Percentiles rank a stretch among this genome's conserved stretches.
Conservation (phyloP, 1,140 invertebrate genomes). For the Bathynomus jamesi region DNA sequence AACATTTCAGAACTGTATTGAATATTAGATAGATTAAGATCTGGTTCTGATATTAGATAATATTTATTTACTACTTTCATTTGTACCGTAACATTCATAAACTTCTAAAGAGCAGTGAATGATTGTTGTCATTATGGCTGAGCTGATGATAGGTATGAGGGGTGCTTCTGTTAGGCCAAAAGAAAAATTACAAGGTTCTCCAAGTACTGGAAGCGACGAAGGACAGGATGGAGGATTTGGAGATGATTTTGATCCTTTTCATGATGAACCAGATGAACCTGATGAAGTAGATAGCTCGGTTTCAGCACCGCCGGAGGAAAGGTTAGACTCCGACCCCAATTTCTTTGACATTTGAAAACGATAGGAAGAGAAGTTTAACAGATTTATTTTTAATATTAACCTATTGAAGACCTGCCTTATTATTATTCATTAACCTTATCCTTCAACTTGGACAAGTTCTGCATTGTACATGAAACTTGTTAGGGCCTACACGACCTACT, state of each 20-base stretch:
- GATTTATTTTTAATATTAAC: no score
- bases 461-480: no score
- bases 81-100: not conserved
- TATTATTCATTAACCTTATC: no score
- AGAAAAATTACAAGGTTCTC: slow-evolving; percentile 57
- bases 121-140: slow-evolving; percentile 24
- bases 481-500: no score
- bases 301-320: slow-evolving; percentile 36
- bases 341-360: not conserved
- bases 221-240: slow-evolving; percentile 56
- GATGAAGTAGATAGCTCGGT: slow-evolving; percentile 57
- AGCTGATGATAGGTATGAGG: slow-evolving; percentile 12
- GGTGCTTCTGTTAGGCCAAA: slow-evolving; percentile 40
- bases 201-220: slow-evolving; percentile 74
- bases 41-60: not conserved
- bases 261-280: slow-evolving; percentile 59
- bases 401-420: no score
- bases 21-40: not conserved
- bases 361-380: no score
- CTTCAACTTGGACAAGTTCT: no score
- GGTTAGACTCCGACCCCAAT: slow-evolving; percentile 10
- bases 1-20: not conserved
- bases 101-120: not conserved
- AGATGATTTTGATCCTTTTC: slow-evolving; percentile 64
- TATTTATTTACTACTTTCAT: not conserved